Evolutionary conservation across 2,113 vertebrate genomes (phyloP), one percentile per base, ranked within the genome.

Genomic region (Eptatretus burgeri): DNA sequence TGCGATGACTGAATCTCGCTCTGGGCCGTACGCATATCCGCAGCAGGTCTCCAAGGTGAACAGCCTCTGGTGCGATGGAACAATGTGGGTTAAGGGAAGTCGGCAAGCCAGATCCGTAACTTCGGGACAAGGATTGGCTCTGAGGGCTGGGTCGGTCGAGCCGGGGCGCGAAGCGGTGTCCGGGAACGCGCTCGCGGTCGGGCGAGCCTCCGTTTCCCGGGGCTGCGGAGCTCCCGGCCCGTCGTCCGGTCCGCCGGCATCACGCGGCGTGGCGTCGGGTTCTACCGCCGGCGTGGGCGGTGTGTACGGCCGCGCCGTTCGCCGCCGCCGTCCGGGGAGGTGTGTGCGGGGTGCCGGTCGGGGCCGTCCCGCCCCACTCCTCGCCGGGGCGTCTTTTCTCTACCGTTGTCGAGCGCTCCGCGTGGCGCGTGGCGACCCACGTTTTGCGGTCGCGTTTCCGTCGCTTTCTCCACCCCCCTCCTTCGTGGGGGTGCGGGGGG

Each of bases 61-160:
- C 7, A 51, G 18, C 2, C 1, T 9, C 0, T 1, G 13, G 9
- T 2, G 7, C 1, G 10, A 18, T 62, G 14, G 66, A 67, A 19
- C 1, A 2, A 13, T 51, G 50, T 16, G 9, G 63, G 9, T n/a
- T 62, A 64, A 2, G 12, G 19, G 14, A 68, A 68, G 10, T 27
- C 14, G 18, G 19, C 1, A 65, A 67, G 56, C 49, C 65, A 1
- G 16, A 51, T 16, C 66, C 0, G 5, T 60, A 10, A 14, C 9
- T 67, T 62, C 13, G 64, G 65, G 20, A 60, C 53, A 60, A 60
- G 53, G 53, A 60, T 60, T 60, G 53, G 53, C 53, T 60, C 53
- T 60, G 19, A 60, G 53, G 53, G 65, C 4, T 5, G 49, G 50
- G 10, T 12, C 64, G 14, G 2, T 60, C 11, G 56, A 11, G 1